Evolutionary conservation across 2,113 vertebrate genomes (phyloP).

Genomic region (Callopanchax toddi): DNA sequence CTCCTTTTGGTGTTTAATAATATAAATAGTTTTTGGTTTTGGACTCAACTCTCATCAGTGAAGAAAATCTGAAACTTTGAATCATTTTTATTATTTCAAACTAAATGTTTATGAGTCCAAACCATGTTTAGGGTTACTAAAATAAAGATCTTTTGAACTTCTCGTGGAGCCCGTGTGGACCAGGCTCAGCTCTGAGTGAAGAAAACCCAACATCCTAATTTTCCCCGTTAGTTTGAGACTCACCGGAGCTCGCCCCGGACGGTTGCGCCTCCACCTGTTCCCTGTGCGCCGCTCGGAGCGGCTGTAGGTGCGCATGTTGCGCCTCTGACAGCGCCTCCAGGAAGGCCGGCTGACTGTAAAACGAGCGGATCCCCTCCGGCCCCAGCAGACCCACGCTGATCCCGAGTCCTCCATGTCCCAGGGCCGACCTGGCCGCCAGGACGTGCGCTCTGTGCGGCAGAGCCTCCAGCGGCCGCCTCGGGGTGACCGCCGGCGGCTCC

Average conservation of each 20-base stretch:
- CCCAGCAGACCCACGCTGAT: slow-evolving; percentile 89
- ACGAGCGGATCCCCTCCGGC: slow-evolving; percentile 88
- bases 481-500: slow-evolving; percentile 84
- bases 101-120: too few species aligned
- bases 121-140: too few species aligned
- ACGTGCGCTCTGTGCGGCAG: slow-evolving; percentile 87
- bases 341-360: slow-evolving; percentile 94
- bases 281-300: slow-evolving; percentile 80
- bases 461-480: slow-evolving; percentile 86
- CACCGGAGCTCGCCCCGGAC: slow-evolving; percentile 90
- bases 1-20: too few species aligned
- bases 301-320: slow-evolving; percentile 89
- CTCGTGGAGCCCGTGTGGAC: too few species aligned
- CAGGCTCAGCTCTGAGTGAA: too few species aligned
- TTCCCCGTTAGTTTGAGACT: slow-evolving; percentile 34
- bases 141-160: too few species aligned
- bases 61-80: too few species aligned
- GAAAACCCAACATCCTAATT: too few species aligned
- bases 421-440: slow-evolving; percentile 87
- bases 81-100: too few species aligned
- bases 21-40: too few species aligned
- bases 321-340: slow-evolving; percentile 93
- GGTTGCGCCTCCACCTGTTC: slow-evolving; percentile 85
- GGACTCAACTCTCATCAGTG: too few species aligned
- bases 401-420: slow-evolving; percentile 88